Conservation (phyloP, 2,113 vertebrate genomes). For the Varanus salvator region DNA sequence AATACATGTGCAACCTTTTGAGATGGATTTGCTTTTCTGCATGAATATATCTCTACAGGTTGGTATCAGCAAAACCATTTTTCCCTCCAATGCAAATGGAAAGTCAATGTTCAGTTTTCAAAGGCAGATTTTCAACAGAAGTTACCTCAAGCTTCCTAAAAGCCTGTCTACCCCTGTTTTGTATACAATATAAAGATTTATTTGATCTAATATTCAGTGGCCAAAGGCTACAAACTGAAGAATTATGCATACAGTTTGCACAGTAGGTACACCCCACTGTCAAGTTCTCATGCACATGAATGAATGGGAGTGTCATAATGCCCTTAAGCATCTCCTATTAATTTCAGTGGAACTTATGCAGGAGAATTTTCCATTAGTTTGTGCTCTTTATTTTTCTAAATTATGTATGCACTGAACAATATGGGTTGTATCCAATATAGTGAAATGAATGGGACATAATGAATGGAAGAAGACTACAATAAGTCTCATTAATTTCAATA, state of each 20-base stretch:
- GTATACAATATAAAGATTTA: not conserved
- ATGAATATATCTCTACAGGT: not conserved
- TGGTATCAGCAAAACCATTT: accelerated
- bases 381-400: not conserved
- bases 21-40: not conserved
- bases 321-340: not conserved
- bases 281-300: not conserved
- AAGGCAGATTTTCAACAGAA: not conserved
- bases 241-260: no score
- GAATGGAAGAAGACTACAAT: no score
- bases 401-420: not conserved
- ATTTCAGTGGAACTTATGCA: not conserved
- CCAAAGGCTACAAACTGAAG: not conserved
- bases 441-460: no score
- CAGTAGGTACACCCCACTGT: no score
- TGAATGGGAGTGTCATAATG: not conserved
- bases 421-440: not conserved
- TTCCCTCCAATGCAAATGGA: accelerated
- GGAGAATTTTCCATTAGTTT: not conserved
- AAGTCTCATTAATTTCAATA: no score
- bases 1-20: accelerated
- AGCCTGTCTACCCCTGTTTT: not conserved
- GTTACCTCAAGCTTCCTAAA: not conserved
- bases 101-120: not conserved
- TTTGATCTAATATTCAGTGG: not conserved